These are phyloP conservation scores for Hypocryptadius cinnamomeus DNA, from an alignment of 2,113 vertebrate genomes.

Conservation along the genomic window DNA sequence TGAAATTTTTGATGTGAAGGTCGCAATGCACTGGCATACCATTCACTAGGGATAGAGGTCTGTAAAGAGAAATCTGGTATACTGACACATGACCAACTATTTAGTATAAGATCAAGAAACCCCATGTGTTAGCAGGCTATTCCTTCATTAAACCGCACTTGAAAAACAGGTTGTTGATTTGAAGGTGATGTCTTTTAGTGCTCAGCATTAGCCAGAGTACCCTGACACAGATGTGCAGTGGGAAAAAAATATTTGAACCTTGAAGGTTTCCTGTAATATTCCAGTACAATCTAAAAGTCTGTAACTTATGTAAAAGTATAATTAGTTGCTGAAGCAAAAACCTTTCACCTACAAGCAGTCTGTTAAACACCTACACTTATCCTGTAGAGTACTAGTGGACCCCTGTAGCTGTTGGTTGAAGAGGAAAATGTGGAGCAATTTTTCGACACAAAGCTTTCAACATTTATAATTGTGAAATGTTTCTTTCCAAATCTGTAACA, in stretches of 20 bases:
- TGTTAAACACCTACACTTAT: background rate
- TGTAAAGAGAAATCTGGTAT: background rate
- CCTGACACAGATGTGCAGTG: background rate
- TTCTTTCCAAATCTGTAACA: background rate
- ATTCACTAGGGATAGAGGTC: background rate
- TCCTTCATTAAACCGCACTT: background rate
- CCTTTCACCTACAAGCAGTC: background rate
- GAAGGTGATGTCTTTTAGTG: background rate
- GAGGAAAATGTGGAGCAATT: slow-evolving; percentile 7
- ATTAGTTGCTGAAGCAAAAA: background rate
- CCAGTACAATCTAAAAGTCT: background rate
- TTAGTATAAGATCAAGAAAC: background rate
- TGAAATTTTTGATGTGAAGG: background rate
- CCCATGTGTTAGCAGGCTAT: background rate
- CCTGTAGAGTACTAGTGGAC: background rate
- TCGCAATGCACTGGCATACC: background rate
- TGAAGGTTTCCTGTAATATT: background rate
- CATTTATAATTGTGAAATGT: slow-evolving; percentile 24
- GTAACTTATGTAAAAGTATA: background rate
- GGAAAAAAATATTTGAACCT: background rate
- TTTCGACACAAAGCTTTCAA: slow-evolving; percentile 56
- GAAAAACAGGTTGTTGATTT: background rate
- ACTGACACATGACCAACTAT: background rate
- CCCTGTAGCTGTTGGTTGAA: background rate
- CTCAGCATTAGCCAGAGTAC: background rate